Base-by-base conservation (phyloP, 1,140 invertebrate species). In the Cydia pomonella region DNA sequence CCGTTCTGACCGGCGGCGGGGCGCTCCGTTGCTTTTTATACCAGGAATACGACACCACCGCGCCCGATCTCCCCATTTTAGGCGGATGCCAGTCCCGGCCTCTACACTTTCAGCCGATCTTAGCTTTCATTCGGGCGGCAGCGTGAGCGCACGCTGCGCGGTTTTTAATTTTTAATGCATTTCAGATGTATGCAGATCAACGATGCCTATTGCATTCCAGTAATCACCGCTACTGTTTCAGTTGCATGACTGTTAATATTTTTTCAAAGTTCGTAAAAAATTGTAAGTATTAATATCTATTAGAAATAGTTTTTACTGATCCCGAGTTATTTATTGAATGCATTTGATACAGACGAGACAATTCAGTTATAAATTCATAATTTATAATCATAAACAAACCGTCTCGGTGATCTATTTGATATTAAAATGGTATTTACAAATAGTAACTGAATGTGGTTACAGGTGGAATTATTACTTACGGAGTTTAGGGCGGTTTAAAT, bases 1-100 rank as follows among this genome's bases (percentile, higher is more conserved):
- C 96, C 96, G 96, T 97, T 97, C 96, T 97, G 97, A 96, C 95
- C 95, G 94, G 94, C 94, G 93, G 94, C 94, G 93, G 94, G 93
- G 94, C 89, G 93, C 88, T 92, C 87, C 93, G 93, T 94, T 94
- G 94, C 95, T 96, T 97, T 97, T 97, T 97, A 97, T 97, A 96
- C 95, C 92, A 95, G 96, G 96, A 97, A 97, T 95, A 96, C 96
- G 96, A 97, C 96, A 95, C 95, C 94, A 93, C 87, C 85, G 89
- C 82, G 82, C 91, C 90, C 85, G 89, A 92, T 87, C 94, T 93
- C 94, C 94, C 95, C 95, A 94, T 95, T 95, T 95, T 95, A 95
- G 95, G 94, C 90, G 93, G 93, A 94, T 92, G 84, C 86, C 84
- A 81, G 82, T 78, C 86, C 80, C 81, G 75, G 75, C 82, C 74